These are phyloP conservation scores for Rhamnusium bicolor DNA, from an alignment of 2,888 invertebrate genomes.

Conservation along the genomic window DNA sequence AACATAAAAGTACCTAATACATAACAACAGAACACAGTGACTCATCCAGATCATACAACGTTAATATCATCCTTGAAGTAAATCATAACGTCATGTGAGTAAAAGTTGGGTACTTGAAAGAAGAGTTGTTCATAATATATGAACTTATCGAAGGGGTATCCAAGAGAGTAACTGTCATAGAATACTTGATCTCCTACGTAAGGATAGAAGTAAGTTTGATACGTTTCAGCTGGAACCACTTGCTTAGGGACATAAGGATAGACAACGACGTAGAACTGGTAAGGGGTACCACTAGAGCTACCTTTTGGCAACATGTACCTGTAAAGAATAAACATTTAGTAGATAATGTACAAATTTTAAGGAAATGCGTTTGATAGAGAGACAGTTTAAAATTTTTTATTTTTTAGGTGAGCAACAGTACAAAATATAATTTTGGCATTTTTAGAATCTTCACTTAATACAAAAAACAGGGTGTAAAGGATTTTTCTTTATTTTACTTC, in stretches of 20 bases:
- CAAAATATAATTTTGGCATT: too few relatives aligned
- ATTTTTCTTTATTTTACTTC: too few relatives aligned
- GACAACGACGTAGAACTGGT: slow-evolving; percentile 73
- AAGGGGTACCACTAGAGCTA: slow-evolving; percentile 75
- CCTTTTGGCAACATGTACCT: slow-evolving; percentile 81
- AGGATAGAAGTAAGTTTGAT: slow-evolving; percentile 19
- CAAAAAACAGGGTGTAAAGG: too few relatives aligned
- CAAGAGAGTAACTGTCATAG: slow-evolving; percentile 78
- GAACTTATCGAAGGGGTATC: slow-evolving; percentile 83
- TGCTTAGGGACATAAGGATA: slow-evolving; percentile 68
- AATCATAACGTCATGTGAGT: slow-evolving; percentile 77
- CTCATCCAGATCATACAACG: slow-evolving; percentile 37
- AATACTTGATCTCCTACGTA: slow-evolving; percentile 23
- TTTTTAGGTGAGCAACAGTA: too few relatives aligned
- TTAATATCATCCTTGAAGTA: slow-evolving; percentile 72
- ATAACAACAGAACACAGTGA: not conserved
- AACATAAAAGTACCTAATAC: too few relatives aligned
- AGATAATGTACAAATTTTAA: too few relatives aligned
- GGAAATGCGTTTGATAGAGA: too few relatives aligned
- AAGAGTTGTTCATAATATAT: slow-evolving; percentile 74
- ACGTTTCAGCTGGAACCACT: not conserved
- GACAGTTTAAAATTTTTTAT: too few relatives aligned
- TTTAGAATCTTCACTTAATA: too few relatives aligned
- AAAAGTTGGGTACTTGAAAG: slow-evolving; percentile 79
- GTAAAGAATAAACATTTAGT: slow-evolving; percentile 36